A percentile compares a stretch with the other conserved stretches of the same genome.
phyloP scores from a whole-genome alignment of 2,113 vertebrate species.

The Ifrita kowaldi region DNA sequence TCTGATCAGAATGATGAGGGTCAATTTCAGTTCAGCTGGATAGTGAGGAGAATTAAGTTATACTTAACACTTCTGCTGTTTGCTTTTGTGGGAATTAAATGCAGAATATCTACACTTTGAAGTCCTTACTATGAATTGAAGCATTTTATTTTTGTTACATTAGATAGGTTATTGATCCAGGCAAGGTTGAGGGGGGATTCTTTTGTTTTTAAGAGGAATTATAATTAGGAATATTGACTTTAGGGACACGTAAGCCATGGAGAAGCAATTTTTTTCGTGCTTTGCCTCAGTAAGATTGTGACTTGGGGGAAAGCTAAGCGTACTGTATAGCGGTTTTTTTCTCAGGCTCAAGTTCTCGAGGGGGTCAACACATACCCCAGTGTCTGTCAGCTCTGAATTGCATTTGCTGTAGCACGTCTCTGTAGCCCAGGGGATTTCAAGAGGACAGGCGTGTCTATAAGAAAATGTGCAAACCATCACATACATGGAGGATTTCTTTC shows the following conservation, averaged over 20 bases:
- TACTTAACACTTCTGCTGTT: background rate
- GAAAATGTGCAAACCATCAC: background rate
- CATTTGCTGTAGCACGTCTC: background rate
- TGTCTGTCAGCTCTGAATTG: background rate
- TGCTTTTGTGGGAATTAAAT: background rate
- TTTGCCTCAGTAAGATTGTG: background rate
- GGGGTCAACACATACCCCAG: background rate
- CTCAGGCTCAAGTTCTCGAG: background rate
- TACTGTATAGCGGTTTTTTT: background rate
- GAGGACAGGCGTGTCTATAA: background rate
- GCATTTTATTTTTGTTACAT: background rate
- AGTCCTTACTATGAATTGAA: background rate
- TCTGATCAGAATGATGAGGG: background rate
- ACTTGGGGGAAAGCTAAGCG: background rate
- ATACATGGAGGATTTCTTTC: background rate
- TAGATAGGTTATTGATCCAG: background rate
- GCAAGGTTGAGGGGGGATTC: background rate
- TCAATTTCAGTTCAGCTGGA: background rate
- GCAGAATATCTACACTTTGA: background rate
- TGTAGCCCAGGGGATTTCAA: background rate
- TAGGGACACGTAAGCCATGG: accelerated
- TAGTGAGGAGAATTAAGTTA: background rate
- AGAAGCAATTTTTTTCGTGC: background rate
- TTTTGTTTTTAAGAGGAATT: background rate
- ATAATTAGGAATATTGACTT: background rate